Evolutionary conservation across 2,797 vertebrate genomes (phyloP).

Genomic region (Hoplostethus mediterraneus): DNA sequence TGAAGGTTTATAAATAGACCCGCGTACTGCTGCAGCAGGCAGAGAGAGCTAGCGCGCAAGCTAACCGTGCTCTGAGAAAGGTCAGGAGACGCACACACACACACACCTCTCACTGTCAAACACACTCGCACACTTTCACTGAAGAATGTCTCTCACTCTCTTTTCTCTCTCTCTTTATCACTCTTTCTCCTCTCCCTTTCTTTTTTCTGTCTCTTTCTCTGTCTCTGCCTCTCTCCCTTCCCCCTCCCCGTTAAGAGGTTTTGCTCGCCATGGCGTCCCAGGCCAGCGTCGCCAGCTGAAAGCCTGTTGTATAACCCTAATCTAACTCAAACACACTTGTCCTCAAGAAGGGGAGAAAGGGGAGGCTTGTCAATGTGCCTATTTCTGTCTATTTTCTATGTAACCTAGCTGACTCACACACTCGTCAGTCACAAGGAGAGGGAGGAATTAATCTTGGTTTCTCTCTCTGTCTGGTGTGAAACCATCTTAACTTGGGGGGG

Average conservation of each 20-base stretch:
- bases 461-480: not conserved
- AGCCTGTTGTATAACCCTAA: constrained; percentile 65
- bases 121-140: constrained; percentile 48
- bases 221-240: not conserved
- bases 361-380: not conserved
- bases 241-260: constrained; percentile 39
- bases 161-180: constrained; percentile 6
- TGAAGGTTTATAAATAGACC: constrained; percentile 77
- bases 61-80: constrained; percentile 60
- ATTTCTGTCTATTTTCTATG: constrained; percentile 2
- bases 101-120: constrained; percentile 50
- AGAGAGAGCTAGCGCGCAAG: constrained; percentile 35
- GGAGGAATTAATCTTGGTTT: not conserved
- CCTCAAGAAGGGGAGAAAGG: constrained; percentile 13
- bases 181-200: not conserved
- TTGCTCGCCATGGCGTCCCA: constrained; percentile 34
- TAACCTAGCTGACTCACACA: constrained; percentile 5
- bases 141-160: constrained; percentile 22
- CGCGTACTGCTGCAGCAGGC: constrained; percentile 64
- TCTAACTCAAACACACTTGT: constrained; percentile 42
- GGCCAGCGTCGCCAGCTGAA: constrained; percentile 36
- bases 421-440: not conserved
- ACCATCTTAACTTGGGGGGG: not conserved
- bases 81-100: constrained; percentile 42
- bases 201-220: not conserved